Conservation (phyloP, 2,797 vertebrate genomes). For the Setipinna tenuifilis region DNA sequence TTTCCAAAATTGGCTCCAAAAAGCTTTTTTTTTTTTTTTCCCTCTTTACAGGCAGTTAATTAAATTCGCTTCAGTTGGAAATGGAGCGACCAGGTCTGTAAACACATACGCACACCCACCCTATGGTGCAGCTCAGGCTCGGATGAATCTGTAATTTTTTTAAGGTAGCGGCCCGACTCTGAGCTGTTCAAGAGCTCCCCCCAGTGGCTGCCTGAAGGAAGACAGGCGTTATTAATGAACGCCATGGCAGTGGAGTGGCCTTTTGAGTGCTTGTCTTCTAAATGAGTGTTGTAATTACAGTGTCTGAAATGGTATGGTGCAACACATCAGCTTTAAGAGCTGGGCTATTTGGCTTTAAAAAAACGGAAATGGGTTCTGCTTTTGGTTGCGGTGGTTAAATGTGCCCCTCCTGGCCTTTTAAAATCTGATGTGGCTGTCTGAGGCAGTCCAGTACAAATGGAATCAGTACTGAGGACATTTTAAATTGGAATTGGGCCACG, state of each 20-base stretch:
- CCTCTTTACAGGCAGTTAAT: neutral
- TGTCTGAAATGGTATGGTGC: neutral
- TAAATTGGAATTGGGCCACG: no score
- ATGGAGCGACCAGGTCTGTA: neutral
- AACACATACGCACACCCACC: neutral
- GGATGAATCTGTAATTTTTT: neutral
- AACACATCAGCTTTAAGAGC: neutral
- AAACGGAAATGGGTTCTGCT: neutral
- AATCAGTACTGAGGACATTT: no score
- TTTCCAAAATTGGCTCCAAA: neutral
- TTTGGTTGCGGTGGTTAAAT: neutral
- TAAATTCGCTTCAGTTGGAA: constrained; percentile 18
- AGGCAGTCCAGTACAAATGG: no score
- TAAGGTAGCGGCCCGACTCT: neutral
- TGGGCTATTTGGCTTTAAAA: neutral
- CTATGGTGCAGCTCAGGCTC: neutral
- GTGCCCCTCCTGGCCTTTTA: neutral
- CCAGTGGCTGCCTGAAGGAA: neutral
- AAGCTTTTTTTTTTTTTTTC: neutral
- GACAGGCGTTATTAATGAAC: neutral
- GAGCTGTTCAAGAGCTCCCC: constrained; percentile 17
- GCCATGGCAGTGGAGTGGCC: neutral
- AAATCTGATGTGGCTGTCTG: neutral
- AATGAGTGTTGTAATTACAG: neutral
- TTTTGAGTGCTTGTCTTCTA: neutral